Evolutionary conservation across 2,888 invertebrate species (phyloP).

Genomic region (Phrixothrix hirtus): DNA sequence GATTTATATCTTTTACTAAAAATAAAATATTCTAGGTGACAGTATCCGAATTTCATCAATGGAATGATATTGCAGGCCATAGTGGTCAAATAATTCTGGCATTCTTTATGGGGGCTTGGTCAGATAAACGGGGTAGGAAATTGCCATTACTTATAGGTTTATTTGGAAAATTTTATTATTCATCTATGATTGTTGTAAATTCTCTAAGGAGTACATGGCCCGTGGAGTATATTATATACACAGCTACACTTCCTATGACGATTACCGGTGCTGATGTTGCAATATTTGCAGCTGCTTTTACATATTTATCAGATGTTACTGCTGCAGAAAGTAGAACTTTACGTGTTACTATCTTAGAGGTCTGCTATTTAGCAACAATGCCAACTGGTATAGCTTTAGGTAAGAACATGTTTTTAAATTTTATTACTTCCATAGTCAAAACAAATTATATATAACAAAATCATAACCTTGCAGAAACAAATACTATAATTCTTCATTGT

Average conservation of each 20-base stretch:
- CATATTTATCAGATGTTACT: conserved; percentile 81
- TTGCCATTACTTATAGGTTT: conserved; percentile 73
- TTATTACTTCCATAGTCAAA: too few species aligned
- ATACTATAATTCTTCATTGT: too few species aligned
- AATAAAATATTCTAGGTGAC: conserved; percentile 62
- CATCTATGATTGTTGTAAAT: conserved; percentile 73
- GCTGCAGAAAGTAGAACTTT: conserved; percentile 71
- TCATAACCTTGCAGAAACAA: too few species aligned
- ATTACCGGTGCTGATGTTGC: conserved; percentile 79
- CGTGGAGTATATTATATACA: conserved; percentile 72
- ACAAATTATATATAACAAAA: too few species aligned
- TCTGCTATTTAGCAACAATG: conserved; percentile 80
- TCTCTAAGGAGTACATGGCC: conserved; percentile 66
- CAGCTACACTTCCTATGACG: conserved; percentile 76
- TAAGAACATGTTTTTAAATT: too few species aligned
- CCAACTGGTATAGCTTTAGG: conserved; percentile 80
- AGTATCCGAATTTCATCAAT: conserved; percentile 75
- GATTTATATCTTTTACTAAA: too few species aligned
- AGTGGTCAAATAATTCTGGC: conserved; percentile 75
- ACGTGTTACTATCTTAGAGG: conserved; percentile 80
- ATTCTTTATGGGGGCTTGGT: conserved; percentile 80
- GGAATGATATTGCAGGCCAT: conserved; percentile 76
- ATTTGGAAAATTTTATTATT: conserved; percentile 74
- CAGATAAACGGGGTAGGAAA: conserved; percentile 78
- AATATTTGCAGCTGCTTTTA: conserved; percentile 77